A percentile compares a stretch with the other conserved stretches of the same genome.
Evolutionary conservation across 2,888 invertebrate species (phyloP).

Genomic region (Phanerotoma sp.): DNA sequence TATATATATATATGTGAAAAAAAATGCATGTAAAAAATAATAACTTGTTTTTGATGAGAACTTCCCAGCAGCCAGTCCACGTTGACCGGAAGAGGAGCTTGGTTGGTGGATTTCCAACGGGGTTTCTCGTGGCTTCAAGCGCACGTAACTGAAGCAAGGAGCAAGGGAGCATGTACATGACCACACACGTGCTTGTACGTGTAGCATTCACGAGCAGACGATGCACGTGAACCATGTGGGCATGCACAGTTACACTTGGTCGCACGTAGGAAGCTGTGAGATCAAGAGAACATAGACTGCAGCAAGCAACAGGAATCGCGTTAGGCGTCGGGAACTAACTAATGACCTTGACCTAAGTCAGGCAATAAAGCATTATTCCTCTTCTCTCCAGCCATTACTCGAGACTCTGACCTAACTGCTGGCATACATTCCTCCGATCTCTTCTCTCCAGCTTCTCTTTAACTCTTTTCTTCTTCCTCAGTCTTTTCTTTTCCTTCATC

Average conservation of each 20-base stretch:
- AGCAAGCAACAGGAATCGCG: conserved; percentile 21
- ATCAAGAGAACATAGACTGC: conserved; percentile 13
- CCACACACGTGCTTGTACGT: conserved; percentile 4
- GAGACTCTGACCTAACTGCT: conserved; percentile 46
- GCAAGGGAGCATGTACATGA: conserved; percentile 9
- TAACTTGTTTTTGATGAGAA: neutral
- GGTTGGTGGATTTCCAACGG: conserved; percentile 9
- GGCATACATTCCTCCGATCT: conserved; percentile 45
- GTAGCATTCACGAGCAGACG: neutral
- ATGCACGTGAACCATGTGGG: conserved; percentile 9
- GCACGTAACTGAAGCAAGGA: conserved; percentile 11
- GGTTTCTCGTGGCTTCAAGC: conserved; percentile 11
- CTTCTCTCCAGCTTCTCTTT: neutral
- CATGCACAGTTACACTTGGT: conserved; percentile 23
- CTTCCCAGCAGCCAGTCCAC: neutral
- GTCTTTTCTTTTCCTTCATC: neutral
- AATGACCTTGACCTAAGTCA: conserved; percentile 50
- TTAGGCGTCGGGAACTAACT: conserved; percentile 19
- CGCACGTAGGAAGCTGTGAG: conserved; percentile 13
- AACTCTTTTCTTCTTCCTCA: neutral
- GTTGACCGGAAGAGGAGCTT: conserved; percentile 2
- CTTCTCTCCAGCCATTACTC: conserved; percentile 34
- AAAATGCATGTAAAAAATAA: neutral
- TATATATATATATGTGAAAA: too few species aligned
- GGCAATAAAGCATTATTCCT: conserved; percentile 41